phyloP scores from a whole-genome alignment of 2,113 vertebrate genomes.

The Lanius ludovicianus region DNA sequence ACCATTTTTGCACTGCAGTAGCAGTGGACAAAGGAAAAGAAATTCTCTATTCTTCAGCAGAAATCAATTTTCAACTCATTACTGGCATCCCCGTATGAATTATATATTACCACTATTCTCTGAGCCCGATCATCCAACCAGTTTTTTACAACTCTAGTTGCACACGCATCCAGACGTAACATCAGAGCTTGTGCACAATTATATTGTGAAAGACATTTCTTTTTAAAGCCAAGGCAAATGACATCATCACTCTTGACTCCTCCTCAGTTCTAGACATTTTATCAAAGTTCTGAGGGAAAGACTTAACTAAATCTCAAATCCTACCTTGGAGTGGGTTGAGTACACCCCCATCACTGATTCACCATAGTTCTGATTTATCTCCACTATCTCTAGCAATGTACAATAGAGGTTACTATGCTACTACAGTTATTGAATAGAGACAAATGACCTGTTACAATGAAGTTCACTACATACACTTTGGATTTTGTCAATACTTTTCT shows the following conservation, averaged over 20 bases:
- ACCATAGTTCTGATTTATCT: neutral
- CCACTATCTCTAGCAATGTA: neutral
- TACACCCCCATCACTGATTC: neutral
- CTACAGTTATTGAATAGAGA: neutral
- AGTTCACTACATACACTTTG: neutral
- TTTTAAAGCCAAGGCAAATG: neutral
- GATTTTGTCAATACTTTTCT: neutral
- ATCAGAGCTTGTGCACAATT: neutral
- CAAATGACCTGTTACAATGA: neutral
- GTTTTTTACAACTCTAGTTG: neutral
- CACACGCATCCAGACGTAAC: neutral
- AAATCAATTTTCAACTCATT: neutral
- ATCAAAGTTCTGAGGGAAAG: neutral
- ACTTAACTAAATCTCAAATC: neutral
- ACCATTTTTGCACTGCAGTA: neutral
- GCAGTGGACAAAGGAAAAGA: neutral
- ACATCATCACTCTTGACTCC: neutral
- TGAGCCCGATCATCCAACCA: fast-evolving
- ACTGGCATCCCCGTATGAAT: neutral
- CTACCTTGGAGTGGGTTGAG: neutral
- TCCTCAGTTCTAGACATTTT: neutral
- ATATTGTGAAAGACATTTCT: neutral
- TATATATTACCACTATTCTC: neutral
- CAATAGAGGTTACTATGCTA: neutral
- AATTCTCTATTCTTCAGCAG: neutral